Evolutionary conservation across 2,888 invertebrate genomes (phyloP).

Genomic region (Lasioglossum zephyrum): DNA sequence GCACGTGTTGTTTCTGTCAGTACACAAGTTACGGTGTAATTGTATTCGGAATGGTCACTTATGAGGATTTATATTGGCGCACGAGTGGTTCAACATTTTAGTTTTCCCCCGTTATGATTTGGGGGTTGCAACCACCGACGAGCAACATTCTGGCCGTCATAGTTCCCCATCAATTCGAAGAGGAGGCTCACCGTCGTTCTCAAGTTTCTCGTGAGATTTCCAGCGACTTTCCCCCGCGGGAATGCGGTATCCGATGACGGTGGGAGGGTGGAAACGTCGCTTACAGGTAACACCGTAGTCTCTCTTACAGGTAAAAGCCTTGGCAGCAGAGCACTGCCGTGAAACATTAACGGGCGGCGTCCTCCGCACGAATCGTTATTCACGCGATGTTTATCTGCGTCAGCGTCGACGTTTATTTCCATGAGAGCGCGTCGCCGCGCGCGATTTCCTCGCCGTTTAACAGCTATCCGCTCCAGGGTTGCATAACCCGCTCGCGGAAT

Average conservation of each 20-base stretch:
- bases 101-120: neutral
- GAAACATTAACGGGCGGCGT: slow-evolving; percentile 50
- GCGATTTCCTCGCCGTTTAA: slow-evolving; percentile 52
- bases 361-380: slow-evolving; percentile 54
- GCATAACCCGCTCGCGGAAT: slow-evolving; percentile 44
- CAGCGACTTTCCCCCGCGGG: slow-evolving; percentile 12
- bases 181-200: neutral
- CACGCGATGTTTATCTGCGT: slow-evolving; percentile 64
- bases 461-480: slow-evolving; percentile 33
- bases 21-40: too few species aligned
- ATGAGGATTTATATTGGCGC: neutral
- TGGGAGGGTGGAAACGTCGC: slow-evolving; percentile 19
- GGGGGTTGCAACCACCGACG: neutral
- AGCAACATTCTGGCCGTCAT: neutral
- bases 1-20: too few species aligned
- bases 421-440: slow-evolving; percentile 43
- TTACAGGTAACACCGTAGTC: neutral
- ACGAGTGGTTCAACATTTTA: too few species aligned
- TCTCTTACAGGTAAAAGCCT: neutral
- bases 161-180: neutral
- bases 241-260: slow-evolving; percentile 21
- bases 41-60: neutral
- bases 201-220: slow-evolving; percentile 11
- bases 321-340: slow-evolving; percentile 18
- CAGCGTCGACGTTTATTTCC: slow-evolving; percentile 65